phyloP scores from a whole-genome alignment of 2,113 vertebrate species.

The Paradoxurus hermaphroditus region DNA sequence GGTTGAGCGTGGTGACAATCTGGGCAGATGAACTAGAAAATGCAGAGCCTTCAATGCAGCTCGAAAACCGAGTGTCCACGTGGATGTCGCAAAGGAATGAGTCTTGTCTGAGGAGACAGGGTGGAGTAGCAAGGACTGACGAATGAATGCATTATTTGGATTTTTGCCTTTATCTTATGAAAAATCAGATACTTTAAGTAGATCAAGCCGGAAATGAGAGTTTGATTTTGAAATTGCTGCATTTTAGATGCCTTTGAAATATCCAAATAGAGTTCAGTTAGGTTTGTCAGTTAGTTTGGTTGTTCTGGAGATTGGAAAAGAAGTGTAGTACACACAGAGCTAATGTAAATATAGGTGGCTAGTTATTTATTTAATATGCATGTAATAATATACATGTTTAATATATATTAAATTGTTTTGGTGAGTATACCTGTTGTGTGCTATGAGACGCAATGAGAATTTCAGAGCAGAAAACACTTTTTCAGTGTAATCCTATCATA shows the following conservation, averaged over 20 bases:
- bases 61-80: not conserved
- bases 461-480: not conserved
- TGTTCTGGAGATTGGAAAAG: not conserved
- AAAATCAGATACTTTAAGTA: not conserved
- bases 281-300: not conserved
- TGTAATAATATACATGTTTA: not conserved
- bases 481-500: not conserved
- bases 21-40: not conserved
- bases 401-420: not conserved
- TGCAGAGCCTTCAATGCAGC: not conserved
- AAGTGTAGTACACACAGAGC: not conserved
- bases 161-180: not conserved
- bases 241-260: not conserved
- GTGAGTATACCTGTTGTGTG: not conserved
- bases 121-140: not conserved
- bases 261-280: not conserved
- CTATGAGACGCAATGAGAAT: not conserved
- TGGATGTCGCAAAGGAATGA: not conserved
- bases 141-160: not conserved
- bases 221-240: not conserved
- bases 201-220: not conserved
- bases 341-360: not conserved
- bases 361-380: not conserved
- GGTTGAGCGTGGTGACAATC: not conserved
- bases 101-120: not conserved